Conservation (phyloP, 2,113 vertebrate genomes). For the Dasyurus viverrinus region DNA sequence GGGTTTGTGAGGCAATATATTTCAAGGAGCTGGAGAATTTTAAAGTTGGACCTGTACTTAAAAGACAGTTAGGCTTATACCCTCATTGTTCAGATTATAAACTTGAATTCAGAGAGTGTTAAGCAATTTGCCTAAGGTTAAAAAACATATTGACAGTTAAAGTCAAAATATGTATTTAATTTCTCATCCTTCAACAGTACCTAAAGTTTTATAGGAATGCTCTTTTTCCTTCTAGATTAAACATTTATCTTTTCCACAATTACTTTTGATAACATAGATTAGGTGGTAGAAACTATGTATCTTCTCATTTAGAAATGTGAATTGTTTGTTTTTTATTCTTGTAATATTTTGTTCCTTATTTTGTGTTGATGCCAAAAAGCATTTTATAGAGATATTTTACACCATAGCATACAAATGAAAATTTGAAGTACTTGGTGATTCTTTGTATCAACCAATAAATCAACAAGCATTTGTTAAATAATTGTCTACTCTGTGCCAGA, state of each 20-base stretch:
- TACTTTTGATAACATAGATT: background rate
- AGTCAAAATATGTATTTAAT: background rate
- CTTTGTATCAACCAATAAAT: background rate
- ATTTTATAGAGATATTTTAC: background rate
- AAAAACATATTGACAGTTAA: background rate
- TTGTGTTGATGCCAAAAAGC: conserved; percentile 31
- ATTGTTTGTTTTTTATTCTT: conserved; percentile 43
- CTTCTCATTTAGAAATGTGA: background rate
- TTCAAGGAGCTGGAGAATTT: background rate
- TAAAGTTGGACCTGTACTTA: background rate
- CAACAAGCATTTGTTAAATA: background rate
- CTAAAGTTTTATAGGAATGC: background rate
- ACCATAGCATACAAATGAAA: conserved; percentile 9
- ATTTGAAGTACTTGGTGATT: background rate
- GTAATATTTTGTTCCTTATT: conserved; percentile 38
- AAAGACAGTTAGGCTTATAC: background rate
- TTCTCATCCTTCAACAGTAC: conserved; percentile 3
- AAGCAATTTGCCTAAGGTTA: background rate
- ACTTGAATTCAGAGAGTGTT: background rate
- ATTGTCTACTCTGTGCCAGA: background rate
- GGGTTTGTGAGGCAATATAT: conserved; percentile 27
- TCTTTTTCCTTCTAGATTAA: conserved; percentile 13
- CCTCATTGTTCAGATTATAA: background rate
- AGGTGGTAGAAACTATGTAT: background rate
- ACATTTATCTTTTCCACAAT: background rate